Base-by-base conservation (phyloP, 2,113 vertebrate species). In the Ceuthmochares aereus region DNA sequence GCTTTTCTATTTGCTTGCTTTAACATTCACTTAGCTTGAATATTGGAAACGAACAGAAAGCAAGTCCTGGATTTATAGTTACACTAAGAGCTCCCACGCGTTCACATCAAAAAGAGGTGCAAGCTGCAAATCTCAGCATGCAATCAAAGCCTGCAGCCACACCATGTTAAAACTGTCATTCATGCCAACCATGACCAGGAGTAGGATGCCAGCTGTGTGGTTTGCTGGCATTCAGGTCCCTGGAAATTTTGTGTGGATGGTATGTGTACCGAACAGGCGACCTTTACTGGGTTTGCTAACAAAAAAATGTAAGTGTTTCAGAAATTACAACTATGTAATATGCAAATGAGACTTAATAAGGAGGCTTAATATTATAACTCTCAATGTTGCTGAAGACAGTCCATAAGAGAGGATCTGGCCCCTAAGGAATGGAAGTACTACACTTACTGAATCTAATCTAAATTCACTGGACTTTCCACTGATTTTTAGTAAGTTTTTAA, bases 1-100 rank as follows among this genome's bases (percentile, higher is more conserved):
- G 62, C 40, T 75, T 55, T 82, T 43, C 6, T 1, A 8, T 68
- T 62, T 42, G 20, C 36, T 86, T 2, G 0, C 40, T 51, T 68
- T 16, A 63, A 34, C 29, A 4, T 42, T 67, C 26, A 26, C 34
- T 83, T 78, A 70, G 54, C 43, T 73, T 25, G 30, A 21, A 55
- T 62, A 40, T 29, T 32, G 40, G 52, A 77, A 93, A 87, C 42
- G 34, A 59, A 37, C n/a, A 34, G 75, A 66, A 60, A 60, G n/a
- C 43, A 55, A 92, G 37, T 49, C 49, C 52, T 56, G 47, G 62
- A 27, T 88, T 73, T 74, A 37, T 5, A 81, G 55, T 11, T 67
- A 36, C 0, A 0, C 12, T 55, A 15, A 22, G 40, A 82, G 63
- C 49, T 81, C 68, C 81, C 64, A 58, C 1, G 1, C 5, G 1